A percentile compares a stretch with the other conserved stretches of the same genome.
Evolutionary conservation across 1,140 invertebrate genomes (phyloP).

Genomic region (Cyclina sinensis): DNA sequence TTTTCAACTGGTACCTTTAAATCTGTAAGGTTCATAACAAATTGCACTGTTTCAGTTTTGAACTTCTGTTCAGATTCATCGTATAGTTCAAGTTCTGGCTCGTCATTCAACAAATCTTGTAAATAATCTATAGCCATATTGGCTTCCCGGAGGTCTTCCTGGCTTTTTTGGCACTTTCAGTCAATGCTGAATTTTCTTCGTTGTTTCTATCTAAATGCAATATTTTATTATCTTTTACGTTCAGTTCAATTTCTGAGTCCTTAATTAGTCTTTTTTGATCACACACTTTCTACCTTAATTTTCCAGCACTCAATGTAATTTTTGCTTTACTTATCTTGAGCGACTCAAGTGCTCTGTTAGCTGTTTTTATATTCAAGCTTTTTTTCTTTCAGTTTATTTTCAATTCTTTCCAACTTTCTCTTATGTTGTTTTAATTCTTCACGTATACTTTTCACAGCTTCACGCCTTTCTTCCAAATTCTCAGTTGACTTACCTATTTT

Average conservation of each 20-base stretch:
- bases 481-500: too few relatives aligned
- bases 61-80: background rate
- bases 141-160: background rate
- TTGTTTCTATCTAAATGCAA: background rate
- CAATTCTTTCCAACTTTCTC: conserved; percentile 22
- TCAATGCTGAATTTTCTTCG: too few relatives aligned
- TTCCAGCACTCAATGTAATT: background rate
- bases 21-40: conserved; percentile 27
- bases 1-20: conserved; percentile 20
- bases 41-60: conserved; percentile 3
- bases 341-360: background rate
- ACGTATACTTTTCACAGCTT: too few relatives aligned
- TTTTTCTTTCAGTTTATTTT: conserved; percentile 5
- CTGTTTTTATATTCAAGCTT: conserved; percentile 5
- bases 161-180: background rate
- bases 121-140: conserved; percentile 18
- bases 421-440: conserved; percentile 40
- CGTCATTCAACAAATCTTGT: conserved; percentile 23
- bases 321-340: background rate
- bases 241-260: conserved; percentile 11
- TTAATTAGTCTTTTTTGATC: background rate
- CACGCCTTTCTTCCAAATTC: too few relatives aligned
- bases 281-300: conserved; percentile 26
- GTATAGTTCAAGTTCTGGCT: conserved; percentile 13
- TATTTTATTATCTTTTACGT: conserved; percentile 10